Evolutionary conservation across 2,797 vertebrate species (phyloP), one percentile per base, ranked within the genome.

Genomic region (Austrolebias charrua): DNA sequence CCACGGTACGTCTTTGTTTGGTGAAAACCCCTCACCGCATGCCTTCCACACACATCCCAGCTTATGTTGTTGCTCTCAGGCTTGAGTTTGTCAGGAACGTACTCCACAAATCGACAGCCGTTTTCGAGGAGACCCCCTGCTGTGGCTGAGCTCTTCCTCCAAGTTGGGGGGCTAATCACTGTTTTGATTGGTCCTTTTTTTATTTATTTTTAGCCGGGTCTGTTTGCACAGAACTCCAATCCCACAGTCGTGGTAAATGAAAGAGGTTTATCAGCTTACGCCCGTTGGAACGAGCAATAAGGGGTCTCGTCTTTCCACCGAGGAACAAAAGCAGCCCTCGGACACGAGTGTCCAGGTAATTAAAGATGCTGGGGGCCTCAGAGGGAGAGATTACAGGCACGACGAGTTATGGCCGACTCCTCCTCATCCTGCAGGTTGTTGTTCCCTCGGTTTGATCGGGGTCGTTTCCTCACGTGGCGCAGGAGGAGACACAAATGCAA

Each of bases 191-290:
- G 84, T 85, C 76, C 87, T 90, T 89, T 82, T 84, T 81, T 79
- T 64, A n/a, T n/a, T n/a, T n/a, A n/a, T 56, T 50, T 18, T 53
- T 48, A 10, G 4, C 20, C 55, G 71, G 72, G 73, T 90, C 86
- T 87, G 87, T 91, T 83, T 78, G 81, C 76, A 76, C 48, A 50
- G 47, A 72, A 75, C 67, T 60, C 67, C 67, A 69, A 89, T 91
- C 86, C 73, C 63, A 71, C 51, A 50, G 80, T 78, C 83, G 58
- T 62, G 83, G 85, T 76, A 86, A 83, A 88, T 90, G 73, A 92
- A 91, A 87, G 88, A 9, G 90, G 71, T 91, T 91, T 90, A 92
- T 88, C 89, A 87, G 88, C 89, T 91, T 94, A 93, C 92, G 89
- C 91, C 69, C 79, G 82, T 91, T 89, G 90, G 89, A 89, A 86